Conservation (phyloP, 2,797 vertebrate genomes). For the Orientallactaga sibirica region DNA sequence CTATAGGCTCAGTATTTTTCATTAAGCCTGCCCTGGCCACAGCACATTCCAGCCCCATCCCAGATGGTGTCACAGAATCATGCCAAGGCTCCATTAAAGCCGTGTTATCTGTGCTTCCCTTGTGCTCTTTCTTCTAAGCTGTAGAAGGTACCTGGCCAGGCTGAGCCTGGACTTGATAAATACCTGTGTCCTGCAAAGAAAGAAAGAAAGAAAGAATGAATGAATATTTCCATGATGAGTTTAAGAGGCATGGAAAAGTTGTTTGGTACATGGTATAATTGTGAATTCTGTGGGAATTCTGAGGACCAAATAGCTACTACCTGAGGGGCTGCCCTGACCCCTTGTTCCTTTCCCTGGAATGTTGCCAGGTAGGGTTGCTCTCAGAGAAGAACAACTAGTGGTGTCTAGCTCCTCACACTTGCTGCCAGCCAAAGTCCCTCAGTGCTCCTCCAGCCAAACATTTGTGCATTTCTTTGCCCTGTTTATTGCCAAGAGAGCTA, state of each 20-base stretch:
- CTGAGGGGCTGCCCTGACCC: background rate
- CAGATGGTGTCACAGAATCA: conserved; percentile 73
- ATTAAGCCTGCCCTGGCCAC: conserved; percentile 77
- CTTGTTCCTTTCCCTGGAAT: background rate
- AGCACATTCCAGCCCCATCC: conserved; percentile 86
- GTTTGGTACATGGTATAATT: background rate
- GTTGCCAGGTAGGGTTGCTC: background rate
- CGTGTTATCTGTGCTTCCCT: conserved; percentile 88
- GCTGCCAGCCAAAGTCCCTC: background rate
- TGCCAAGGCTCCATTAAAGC: conserved; percentile 85
- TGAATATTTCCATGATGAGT: too few species aligned
- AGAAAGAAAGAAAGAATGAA: too few species aligned
- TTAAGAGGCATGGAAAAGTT: background rate
- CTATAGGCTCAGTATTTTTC: conserved; percentile 89
- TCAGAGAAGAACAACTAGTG: background rate
- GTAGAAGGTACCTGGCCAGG: conserved; percentile 81
- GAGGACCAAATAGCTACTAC: background rate
- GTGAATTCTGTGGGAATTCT: background rate
- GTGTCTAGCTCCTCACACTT: background rate
- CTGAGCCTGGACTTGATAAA: conserved; percentile 91
- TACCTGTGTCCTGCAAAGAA: conserved; percentile 86
- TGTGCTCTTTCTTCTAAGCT: conserved; percentile 84
- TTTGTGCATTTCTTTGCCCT: background rate
- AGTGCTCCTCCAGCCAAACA: background rate
- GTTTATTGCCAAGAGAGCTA: background rate